Evolutionary conservation across 2,797 vertebrate species (phyloP), one percentile per base, ranked within the genome.

Genomic region (Ciconia nigra): DNA sequence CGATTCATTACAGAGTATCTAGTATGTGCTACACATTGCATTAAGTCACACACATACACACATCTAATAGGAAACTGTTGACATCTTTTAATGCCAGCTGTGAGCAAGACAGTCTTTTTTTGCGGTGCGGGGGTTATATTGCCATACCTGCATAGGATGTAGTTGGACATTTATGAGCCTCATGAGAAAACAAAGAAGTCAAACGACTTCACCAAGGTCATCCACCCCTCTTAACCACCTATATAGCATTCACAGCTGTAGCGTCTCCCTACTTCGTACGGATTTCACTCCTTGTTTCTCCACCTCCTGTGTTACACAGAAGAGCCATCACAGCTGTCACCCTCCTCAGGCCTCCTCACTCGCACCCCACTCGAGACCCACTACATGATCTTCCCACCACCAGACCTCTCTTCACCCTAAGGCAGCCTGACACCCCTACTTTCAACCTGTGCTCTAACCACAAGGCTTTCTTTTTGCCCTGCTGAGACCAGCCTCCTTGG

Each of bases 201-300:
- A 51, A 76, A 42, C 0, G 9, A 52, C 59, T 73, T 66, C 69
- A 69, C 15, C 22, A 22, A 57, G 61, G 59, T 61, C 73, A 61
- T 10, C 35, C 16, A 29, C 46, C 51, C 13, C n/a, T 69, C 37
- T 49, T 37, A 37, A 69, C 66, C 25, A 31, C 25, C 4, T 29
- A 5, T 17, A 21, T 1, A 7, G 46, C 52, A 44, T 26, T 46
- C 41, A 42, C 31, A 46, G 57, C 37, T 37, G 35, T 4, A 29
- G 19, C 1, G 1, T 54, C 80, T 62, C 58, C 0, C 0, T 15
- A 15, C 29, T 44, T 29, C 10, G 28, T 4, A n/a, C 1, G 1
- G 80, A 39, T 41, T 65, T 44, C 46, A 44, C 44, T 47, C 78
- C 69, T 22, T 21, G 10, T 12, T 81, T 54, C 67, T 76, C 41